Base-by-base conservation (phyloP, 2,113 vertebrate species). In the Semnornis frantzii region DNA sequence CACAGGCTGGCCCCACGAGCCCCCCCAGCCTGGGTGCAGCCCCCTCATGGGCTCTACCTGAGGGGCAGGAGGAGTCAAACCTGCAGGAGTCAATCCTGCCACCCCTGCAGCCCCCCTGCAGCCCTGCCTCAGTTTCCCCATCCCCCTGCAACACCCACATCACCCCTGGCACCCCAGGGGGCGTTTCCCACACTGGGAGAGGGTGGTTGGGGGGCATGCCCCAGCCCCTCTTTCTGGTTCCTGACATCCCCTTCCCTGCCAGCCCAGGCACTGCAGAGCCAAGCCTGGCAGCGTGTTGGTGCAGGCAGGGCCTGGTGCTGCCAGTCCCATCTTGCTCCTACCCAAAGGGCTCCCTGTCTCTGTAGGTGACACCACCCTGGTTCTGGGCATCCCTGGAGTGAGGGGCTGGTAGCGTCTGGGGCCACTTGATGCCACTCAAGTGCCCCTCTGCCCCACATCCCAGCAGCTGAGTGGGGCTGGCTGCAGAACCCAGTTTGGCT, bases 121-220 rank as follows among this genome's bases (percentile, higher is more conserved):
- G 21, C 24, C 30, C 18, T 93, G 88, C 89, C 85, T 96, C 94
- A 87, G 88, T 93, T 95, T 93, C 68, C 71, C 90, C 74, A 37
- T 19, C 37, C 28, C 27, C 24, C 34, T 50, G 68, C 44, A 48
- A 50, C 30, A 33, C 17, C 30, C 60, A 37, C 0, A 1, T 10
- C 31, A 46, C 16, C 52, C 17, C 44, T 11, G 63, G 68, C 57
- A 10, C 21, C 2, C 0, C 78, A 37, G 57, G 21, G 13, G 21
- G 0, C 6, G 5, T 57, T 70, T 63, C 50, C 31, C 4, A 0
- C 1, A 0, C 58, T 5, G 3, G 19, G 23, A n/a, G 6, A 52
- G 6, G 4, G 6, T 4, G 64, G n/a, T 8, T 24, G 63, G 39
- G 14, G 86, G 55, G 10, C 44, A 33, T 4, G 16, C 42, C 30